phyloP scores from a whole-genome alignment of 2,113 vertebrate genomes.

The Lampris incognitus region DNA sequence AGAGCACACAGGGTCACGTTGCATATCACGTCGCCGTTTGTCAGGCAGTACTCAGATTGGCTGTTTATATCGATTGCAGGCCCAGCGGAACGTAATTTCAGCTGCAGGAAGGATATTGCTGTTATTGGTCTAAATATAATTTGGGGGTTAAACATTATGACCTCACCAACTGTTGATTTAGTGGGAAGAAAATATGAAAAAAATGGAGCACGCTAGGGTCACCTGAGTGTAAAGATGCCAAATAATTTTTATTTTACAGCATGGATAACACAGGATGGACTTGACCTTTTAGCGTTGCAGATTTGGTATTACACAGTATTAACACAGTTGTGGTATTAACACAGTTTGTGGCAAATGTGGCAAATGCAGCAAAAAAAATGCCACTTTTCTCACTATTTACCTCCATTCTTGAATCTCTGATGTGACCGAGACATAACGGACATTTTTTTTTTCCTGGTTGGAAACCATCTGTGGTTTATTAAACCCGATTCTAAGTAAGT shows the following conservation, averaged over 20 bases:
- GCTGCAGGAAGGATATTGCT: slow-evolving; percentile 53
- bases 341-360: too few species aligned
- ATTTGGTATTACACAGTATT: too few species aligned
- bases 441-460: slow-evolving; percentile 2
- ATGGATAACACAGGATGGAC: slow-evolving; percentile 44
- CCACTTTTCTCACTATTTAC: too few species aligned
- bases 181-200: slow-evolving; percentile 41
- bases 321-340: too few species aligned
- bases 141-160: slow-evolving; percentile 64
- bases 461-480: slow-evolving; percentile 14
- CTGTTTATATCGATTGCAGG: slow-evolving; percentile 66
- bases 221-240: slow-evolving; percentile 42
- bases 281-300: neutral
- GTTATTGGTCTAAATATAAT: slow-evolving; percentile 66
- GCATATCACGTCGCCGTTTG: slow-evolving; percentile 58
- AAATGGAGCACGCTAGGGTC: slow-evolving; percentile 39
- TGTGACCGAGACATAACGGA: too few species aligned
- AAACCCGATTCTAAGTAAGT: slow-evolving; percentile 22
- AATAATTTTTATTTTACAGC: slow-evolving; percentile 33
- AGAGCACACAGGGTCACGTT: slow-evolving; percentile 63
- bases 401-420: too few species aligned
- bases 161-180: slow-evolving; percentile 24
- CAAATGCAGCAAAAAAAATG: neutral
- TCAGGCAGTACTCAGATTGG: slow-evolving; percentile 49
- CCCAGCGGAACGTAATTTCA: slow-evolving; percentile 44